These are phyloP conservation scores for Nymphalis io DNA, from an alignment of 1,140 invertebrate species.

Conservation along the genomic window DNA sequence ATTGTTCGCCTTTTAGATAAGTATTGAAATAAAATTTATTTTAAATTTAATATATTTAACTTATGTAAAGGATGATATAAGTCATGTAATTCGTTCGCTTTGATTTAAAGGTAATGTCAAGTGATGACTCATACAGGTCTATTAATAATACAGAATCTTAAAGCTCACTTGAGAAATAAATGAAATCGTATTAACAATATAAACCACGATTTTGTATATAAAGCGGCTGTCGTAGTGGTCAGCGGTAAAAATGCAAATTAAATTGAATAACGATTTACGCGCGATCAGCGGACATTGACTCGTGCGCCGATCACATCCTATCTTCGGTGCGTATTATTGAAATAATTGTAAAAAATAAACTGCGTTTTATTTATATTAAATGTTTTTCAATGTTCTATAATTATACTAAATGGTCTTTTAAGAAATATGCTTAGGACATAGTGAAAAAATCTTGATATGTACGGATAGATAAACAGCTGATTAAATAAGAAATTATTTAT, in stretches of 20 bases:
- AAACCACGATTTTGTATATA: constrained; percentile 24
- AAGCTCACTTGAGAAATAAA: not conserved
- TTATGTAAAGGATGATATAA: too few relatives aligned
- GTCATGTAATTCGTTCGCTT: too few relatives aligned
- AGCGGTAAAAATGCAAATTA: constrained; percentile 64
- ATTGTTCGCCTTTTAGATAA: too few relatives aligned
- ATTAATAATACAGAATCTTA: not conserved
- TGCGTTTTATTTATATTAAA: too few relatives aligned
- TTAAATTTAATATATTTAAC: too few relatives aligned
- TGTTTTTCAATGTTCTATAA: too few relatives aligned
- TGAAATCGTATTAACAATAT: constrained; percentile 25
- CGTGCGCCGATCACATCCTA: constrained; percentile 42
- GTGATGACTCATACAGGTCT: not conserved
- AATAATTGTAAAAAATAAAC: constrained; percentile 2
- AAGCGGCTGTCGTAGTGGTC: constrained; percentile 43
- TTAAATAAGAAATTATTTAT: too few relatives aligned
- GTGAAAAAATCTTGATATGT: too few relatives aligned
- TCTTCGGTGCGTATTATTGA: constrained; percentile 32
- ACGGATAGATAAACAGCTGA: too few relatives aligned
- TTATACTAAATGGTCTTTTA: too few relatives aligned
- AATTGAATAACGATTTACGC: constrained; percentile 63
- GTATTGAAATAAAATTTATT: too few relatives aligned
- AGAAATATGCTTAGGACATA: too few relatives aligned
- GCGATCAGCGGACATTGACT: constrained; percentile 58
- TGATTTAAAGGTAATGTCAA: not conserved